Conservation (phyloP, 2,888 invertebrate species). For the Odontocerum albicorne region DNA sequence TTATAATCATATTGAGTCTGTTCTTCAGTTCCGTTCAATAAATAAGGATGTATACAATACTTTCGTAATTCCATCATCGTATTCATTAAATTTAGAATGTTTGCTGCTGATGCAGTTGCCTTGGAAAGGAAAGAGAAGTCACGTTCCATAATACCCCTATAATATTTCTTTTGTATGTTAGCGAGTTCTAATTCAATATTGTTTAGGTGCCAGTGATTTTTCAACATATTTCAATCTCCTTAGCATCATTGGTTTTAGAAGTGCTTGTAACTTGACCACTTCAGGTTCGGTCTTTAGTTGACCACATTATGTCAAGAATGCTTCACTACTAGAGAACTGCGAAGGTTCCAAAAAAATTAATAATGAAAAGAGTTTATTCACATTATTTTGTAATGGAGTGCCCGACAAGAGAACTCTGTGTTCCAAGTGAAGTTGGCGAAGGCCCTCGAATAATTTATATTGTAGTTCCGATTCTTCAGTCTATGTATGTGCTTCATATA, state of each 20-base stretch:
- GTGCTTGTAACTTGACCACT: constrained; percentile 87
- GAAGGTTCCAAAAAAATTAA: constrained; percentile 96
- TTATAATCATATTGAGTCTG: constrained; percentile 93
- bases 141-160: constrained; percentile 95
- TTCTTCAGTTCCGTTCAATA: constrained; percentile 97
- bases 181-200: constrained; percentile 98
- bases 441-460: constrained; percentile 92
- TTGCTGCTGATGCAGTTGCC: constrained; percentile 84
- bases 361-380: constrained; percentile 96
- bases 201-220: constrained; percentile 97
- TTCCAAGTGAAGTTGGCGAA: constrained; percentile 87
- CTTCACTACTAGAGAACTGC: constrained; percentile 90
- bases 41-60: constrained; percentile 99
- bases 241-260: constrained; percentile 99
- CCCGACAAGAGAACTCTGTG: constrained; percentile 92
- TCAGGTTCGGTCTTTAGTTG: constrained; percentile 94
- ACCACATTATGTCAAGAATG: constrained; percentile 96
- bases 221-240: constrained; percentile 97
- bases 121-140: constrained; percentile 98
- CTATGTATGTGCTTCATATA: constrained; percentile 99
- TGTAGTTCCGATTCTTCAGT: constrained; percentile 98
- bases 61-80: constrained; percentile 99
- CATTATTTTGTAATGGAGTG: constrained; percentile 98
- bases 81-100: constrained; percentile 99
- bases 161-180: constrained; percentile 99